A percentile compares a stretch with the other conserved stretches of the same genome.
phyloP scores from a whole-genome alignment of 2,113 vertebrate genomes.

The Elephas maximus region DNA sequence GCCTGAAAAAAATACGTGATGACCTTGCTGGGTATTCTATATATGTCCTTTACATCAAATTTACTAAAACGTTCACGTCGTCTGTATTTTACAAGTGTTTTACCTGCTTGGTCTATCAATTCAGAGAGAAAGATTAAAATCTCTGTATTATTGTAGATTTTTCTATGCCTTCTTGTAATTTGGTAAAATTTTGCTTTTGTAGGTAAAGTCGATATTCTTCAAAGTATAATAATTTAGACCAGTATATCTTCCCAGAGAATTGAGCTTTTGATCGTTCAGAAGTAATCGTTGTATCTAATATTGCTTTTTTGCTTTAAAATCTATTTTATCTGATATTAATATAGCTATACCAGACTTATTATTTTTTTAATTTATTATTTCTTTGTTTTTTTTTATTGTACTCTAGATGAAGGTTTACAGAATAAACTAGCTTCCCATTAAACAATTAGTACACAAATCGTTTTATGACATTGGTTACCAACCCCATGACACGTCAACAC shows the following conservation, averaged over 20 bases:
- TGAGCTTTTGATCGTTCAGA: constrained; percentile 1
- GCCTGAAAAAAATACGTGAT: neutral
- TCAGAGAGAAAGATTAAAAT: neutral
- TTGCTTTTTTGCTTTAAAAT: neutral
- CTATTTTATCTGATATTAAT: neutral
- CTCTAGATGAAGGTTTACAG: no score
- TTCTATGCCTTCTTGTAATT: neutral
- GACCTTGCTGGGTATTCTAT: neutral
- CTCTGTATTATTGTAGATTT: neutral
- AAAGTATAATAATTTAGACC: neutral
- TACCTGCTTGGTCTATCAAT: neutral
- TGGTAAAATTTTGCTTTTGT: constrained; percentile 3
- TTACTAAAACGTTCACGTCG: neutral
- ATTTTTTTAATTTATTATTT: no score
- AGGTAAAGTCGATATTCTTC: neutral
- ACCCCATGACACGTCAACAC: no score
- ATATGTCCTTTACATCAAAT: neutral
- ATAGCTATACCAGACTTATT: neutral
- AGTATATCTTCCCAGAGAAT: neutral
- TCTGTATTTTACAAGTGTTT: constrained; percentile 27
- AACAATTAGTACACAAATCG: no score
- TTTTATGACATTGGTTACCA: no score
- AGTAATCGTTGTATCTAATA: constrained; percentile 7
- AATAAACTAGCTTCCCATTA: no score
- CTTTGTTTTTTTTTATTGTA: no score